Base-by-base conservation (phyloP, 2,113 vertebrate species). In the Macquaria australasica region DNA sequence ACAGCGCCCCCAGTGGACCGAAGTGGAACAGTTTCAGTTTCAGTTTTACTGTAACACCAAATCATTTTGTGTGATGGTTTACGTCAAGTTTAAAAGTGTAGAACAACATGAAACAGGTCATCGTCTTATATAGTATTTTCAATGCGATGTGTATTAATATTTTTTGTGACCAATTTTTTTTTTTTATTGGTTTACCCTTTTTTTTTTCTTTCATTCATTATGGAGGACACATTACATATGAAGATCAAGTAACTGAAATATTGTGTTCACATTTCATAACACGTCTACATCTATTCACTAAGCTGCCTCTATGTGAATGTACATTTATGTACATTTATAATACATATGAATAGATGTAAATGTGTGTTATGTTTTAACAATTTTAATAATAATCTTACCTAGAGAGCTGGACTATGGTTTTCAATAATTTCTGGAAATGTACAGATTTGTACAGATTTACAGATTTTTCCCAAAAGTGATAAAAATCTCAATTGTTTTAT, bases 1-100 rank as follows among this genome's bases (percentile, higher is more conserved):
- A 77, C 84, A 85, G 89, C 88, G 90, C 91, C 88, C 77, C 82
- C 78, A 41, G 43, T 4, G 89, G 87, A 41, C 50, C 0, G 34
- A 76, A 0, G 11, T 2, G 56, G 59, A 51, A 79, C 58, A 6
- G 62, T 8, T 48, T 64, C 21, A 43, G 37, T 67, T 69, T 78
- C 64, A 12, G 16, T 16, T 77, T 21, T 4, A 41, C 53, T 77
- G 43, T 23, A 11, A 6, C 16, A 18, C n/a, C 1, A 3, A 0
- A 6, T 11, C 6, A 37, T 53, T 51, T 15, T 11, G n/a, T 43
- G 6, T 43, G n/a, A 21, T 8, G 0, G 0, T 37, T 34, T 62
- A 18, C 45, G 12, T 51, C 18, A 23, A 37, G 20, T 39, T 39
- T n/a, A 15, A n/a, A 16, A n/a, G 21, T 5, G 3, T 23, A 37